phyloP scores from a whole-genome alignment of 2,797 vertebrate genomes.

The Triplophysa yarkandensis region DNA sequence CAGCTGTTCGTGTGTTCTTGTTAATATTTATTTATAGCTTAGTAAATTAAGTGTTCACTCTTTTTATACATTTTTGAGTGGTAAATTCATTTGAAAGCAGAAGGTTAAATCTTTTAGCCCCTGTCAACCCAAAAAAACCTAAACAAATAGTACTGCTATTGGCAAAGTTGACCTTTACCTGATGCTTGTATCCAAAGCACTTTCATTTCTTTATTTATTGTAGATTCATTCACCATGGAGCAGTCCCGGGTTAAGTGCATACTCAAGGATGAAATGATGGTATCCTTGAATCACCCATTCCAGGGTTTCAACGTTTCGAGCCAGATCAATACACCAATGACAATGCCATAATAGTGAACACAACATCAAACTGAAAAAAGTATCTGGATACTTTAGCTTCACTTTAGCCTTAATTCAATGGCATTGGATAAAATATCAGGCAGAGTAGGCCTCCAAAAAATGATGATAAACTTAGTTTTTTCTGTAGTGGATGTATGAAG shows the following conservation, averaged over 20 bases:
- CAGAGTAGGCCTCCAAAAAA: background rate
- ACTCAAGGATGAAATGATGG: background rate
- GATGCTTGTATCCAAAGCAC: background rate
- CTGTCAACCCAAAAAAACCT: background rate
- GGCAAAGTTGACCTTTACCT: background rate
- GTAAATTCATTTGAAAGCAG: too few relatives aligned
- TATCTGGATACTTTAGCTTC: background rate
- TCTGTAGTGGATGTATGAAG: background rate
- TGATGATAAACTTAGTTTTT: background rate
- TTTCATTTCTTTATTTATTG: background rate
- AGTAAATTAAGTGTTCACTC: conserved; percentile 8
- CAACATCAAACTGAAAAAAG: background rate
- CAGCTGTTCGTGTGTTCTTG: background rate
- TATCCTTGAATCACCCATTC: background rate
- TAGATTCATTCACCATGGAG: background rate
- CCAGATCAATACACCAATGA: background rate
- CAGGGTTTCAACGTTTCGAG: background rate
- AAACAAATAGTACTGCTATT: background rate
- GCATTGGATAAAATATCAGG: background rate
- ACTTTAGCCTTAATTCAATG: background rate
- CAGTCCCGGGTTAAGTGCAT: background rate
- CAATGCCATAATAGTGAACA: background rate
- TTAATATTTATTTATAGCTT: background rate
- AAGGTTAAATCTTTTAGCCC: background rate
- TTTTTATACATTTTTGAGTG: too few relatives aligned